phyloP scores from a whole-genome alignment of 1,140 invertebrate genomes.

The Camponotus vicinus region DNA sequence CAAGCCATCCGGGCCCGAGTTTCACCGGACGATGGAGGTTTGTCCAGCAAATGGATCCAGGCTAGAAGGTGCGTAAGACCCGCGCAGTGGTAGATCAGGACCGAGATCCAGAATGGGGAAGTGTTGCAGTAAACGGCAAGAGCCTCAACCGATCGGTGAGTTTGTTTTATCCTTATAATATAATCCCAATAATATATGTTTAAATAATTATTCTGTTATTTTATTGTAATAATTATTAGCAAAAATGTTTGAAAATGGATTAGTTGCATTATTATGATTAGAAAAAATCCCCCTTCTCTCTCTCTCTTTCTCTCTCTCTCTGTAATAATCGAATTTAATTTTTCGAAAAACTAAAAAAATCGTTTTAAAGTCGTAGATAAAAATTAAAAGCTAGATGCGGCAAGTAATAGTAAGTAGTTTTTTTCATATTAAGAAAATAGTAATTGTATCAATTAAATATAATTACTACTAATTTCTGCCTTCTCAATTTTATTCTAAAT shows the following conservation, averaged over 20 bases:
- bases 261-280: background rate
- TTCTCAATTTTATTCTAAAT: background rate
- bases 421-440: too few species aligned
- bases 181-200: background rate
- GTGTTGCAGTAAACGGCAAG: slow-evolving; percentile 91
- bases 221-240: slow-evolving; percentile 18
- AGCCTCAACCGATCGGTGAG: slow-evolving; percentile 88
- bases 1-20: slow-evolving; percentile 26
- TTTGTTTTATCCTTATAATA: background rate
- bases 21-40: slow-evolving; percentile 77
- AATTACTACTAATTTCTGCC: background rate
- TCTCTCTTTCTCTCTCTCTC: background rate
- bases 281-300: background rate
- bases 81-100: slow-evolving; percentile 65
- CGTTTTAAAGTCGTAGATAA: background rate
- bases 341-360: slow-evolving; percentile 3
- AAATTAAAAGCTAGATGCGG: background rate
- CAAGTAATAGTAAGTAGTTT: background rate
- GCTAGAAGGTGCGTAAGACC: slow-evolving; percentile 63
- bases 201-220: slow-evolving; percentile 24
- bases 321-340: background rate
- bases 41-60: slow-evolving; percentile 71
- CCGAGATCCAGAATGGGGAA: slow-evolving; percentile 87
- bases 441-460: background rate
- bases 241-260: background rate